phyloP scores from a whole-genome alignment of 2,113 vertebrate species.

The Dicrurus megarhynchus region DNA sequence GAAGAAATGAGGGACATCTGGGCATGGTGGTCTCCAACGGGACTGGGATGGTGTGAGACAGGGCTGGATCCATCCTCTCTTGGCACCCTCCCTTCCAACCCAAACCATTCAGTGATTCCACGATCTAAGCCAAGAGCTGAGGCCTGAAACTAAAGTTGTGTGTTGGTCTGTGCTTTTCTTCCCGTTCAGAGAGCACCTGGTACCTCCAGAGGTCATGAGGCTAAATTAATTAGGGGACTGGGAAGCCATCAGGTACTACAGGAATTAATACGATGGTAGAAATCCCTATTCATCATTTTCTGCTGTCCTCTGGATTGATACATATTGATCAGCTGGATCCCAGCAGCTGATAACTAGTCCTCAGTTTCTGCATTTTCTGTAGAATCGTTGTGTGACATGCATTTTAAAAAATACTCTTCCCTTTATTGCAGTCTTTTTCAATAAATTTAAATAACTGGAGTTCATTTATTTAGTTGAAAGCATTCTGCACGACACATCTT shows the following conservation, averaged over 20 bases:
- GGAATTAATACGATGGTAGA: background rate
- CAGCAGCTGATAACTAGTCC: background rate
- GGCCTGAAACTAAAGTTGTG: background rate
- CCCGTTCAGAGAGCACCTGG: background rate
- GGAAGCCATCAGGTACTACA: background rate
- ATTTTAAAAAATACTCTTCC: background rate
- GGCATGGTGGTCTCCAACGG: fast-evolving
- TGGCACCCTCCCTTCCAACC: background rate
- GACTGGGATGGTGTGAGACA: background rate
- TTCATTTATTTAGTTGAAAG: background rate
- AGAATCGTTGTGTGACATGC: background rate
- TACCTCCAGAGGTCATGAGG: background rate
- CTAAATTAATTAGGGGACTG: background rate
- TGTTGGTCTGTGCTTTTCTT: background rate
- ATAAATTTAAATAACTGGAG: background rate
- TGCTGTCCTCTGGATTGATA: background rate
- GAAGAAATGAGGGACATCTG: background rate
- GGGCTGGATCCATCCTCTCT: background rate
- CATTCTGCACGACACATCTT: background rate
- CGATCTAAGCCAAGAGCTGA: background rate
- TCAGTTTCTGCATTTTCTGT: background rate
- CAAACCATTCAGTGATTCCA: background rate
- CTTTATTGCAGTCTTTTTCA: background rate
- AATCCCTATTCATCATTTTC: background rate
- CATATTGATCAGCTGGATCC: background rate